Evolutionary conservation across 2,888 invertebrate genomes (phyloP), one percentile per base, ranked within the genome.

Genomic region (Epirrhoe tristata): DNA sequence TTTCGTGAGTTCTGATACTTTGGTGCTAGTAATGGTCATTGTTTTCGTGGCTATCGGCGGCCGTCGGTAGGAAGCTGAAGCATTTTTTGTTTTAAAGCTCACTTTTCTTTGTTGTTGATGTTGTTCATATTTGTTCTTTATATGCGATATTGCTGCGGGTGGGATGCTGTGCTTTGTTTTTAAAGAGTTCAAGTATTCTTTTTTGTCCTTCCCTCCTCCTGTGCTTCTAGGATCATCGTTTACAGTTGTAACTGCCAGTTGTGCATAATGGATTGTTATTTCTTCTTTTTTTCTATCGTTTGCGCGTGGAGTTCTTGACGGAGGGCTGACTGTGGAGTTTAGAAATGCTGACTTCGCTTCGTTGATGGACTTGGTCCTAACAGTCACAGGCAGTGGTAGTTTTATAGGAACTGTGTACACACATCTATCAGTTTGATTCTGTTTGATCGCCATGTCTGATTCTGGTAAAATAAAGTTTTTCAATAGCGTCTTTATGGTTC

Each of bases 1-100:
- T 72, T 95, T 94, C 0, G 96, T 95, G 66, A 96, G 83, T 81
- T 95, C 95, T 55, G 96, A 95, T 43, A 96, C 96, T 83, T 95
- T 94, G 75, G 90, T 95, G 68, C 93, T 90, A 12, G 90, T 86
- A 70, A 94, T 88, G 6, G 93, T 92, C 81, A 94, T 88, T 43
- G 92, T 91, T 78, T 90, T 93, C 8, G 91, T 83, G 39, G 84
- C 84, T 43, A 89, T 73, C 32, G 90, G 90, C 5, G 91, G 89
- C 63, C 93, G 88, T 74, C 93, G 87, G 57, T 94, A 86, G 36
- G 90, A 88, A 24, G 89, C 77, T 12, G 93, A 88, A 6, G 93
- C 87, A 71, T 90, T 94, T 82, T 94, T 94, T 8, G 94, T 94
- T 90, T 95, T 95, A 79, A 95, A 95, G 79, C 95, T 95, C 32